Evolutionary conservation across 1,140 invertebrate species (phyloP).

Genomic region (Pararge aegeria): DNA sequence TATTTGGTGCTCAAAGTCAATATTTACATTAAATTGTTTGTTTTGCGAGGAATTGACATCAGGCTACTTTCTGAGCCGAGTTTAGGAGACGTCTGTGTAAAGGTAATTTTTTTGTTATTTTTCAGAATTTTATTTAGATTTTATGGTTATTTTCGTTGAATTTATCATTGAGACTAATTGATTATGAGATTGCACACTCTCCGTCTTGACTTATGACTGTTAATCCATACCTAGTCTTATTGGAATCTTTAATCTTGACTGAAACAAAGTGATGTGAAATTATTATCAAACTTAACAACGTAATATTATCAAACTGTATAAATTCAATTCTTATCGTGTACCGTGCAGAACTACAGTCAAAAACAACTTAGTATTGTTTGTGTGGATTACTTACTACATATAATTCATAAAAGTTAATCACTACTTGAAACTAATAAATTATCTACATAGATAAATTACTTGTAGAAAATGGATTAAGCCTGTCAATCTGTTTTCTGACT

Average conservation of each 20-base stretch:
- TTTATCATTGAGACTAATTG: constrained; percentile 47
- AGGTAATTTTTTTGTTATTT: constrained; percentile 43
- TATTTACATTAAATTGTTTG: neutral
- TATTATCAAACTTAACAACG: constrained; percentile 21
- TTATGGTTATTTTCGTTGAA: constrained; percentile 13
- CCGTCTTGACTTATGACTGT: neutral
- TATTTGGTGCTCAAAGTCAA: constrained; percentile 1
- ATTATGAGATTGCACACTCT: constrained; percentile 32
- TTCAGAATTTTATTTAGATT: constrained; percentile 33
- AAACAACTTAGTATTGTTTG: too few relatives aligned
- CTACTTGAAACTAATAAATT: too few relatives aligned
- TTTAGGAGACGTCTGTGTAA: neutral
- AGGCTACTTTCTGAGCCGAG: neutral
- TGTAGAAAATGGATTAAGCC: too few relatives aligned
- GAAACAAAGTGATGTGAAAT: constrained; percentile 1
- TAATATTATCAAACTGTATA: constrained; percentile 18
- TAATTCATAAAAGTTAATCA: too few relatives aligned
- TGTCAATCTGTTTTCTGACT: too few relatives aligned
- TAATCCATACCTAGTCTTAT: constrained; percentile 9
- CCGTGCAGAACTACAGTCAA: neutral
- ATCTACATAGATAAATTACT: too few relatives aligned
- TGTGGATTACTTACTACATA: neutral
- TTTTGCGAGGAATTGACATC: neutral
- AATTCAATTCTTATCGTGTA: constrained; percentile 22
- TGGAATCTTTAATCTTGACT: constrained; percentile 1